Percentiles rank a stretch among this genome's conserved stretches.
Evolutionary conservation across 1,140 invertebrate species (phyloP).

Genomic region (Zaprionus ghesquierei): DNA sequence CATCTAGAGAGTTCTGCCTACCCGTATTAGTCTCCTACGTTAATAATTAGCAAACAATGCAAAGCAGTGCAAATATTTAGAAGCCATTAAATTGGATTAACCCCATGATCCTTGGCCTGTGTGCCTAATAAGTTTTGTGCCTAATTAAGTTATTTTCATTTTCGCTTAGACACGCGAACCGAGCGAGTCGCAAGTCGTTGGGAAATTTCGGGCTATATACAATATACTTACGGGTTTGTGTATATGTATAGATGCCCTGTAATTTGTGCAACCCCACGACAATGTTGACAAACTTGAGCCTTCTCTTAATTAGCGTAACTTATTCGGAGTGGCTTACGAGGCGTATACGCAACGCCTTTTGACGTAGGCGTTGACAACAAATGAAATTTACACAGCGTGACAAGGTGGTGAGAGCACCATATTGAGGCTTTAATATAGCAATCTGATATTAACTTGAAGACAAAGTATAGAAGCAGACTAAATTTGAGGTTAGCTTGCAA

Average conservation of each 20-base stretch:
- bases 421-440: not conserved
- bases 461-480: not conserved
- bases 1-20: not conserved
- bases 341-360: conserved; percentile 2
- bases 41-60: not conserved
- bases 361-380: not conserved
- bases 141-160: not conserved
- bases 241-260: not conserved
- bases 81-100: not conserved
- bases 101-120: not conserved
- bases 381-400: not conserved
- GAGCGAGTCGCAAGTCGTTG: not conserved
- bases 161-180: not conserved
- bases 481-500: not conserved
- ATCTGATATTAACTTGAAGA: not conserved
- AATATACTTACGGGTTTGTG: not conserved
- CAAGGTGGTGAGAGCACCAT: not conserved
- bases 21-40: not conserved
- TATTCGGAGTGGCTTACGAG: not conserved
- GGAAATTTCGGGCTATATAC: not conserved
- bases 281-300: conserved; percentile 6
- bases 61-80: not conserved
- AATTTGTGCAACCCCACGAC: not conserved
- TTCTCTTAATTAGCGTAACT: conserved; percentile 1
- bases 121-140: not conserved